These are phyloP conservation scores for Pangasianodon gigas DNA, from an alignment of 2,113 vertebrate species.

Conservation along the genomic window DNA sequence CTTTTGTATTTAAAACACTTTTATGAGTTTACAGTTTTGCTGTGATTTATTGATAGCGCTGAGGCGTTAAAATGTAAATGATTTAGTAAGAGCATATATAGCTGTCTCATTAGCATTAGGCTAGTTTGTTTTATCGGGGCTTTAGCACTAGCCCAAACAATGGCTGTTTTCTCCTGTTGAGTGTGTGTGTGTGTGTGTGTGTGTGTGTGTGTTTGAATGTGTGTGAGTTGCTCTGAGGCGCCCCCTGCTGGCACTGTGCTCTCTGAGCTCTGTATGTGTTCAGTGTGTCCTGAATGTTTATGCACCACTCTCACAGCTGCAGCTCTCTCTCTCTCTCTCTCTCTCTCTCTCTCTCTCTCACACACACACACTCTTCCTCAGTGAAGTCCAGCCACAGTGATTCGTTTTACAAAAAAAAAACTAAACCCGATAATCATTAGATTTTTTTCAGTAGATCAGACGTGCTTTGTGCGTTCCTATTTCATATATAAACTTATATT, in stretches of 20 bases:
- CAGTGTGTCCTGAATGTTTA: not conserved
- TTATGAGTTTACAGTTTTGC: not conserved
- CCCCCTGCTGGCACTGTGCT: constrained; percentile 67
- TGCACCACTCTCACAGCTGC: constrained; percentile 4
- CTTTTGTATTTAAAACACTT: constrained; percentile 19
- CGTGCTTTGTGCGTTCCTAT: not conserved
- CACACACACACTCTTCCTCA: not conserved
- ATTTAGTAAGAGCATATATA: not conserved
- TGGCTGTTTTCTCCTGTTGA: constrained; percentile 14
- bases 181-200: constrained; percentile 50
- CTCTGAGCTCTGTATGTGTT: not conserved
- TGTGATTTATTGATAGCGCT: constrained; percentile 1
- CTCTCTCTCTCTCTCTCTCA: not conserved
- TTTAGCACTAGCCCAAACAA: constrained; percentile 53
- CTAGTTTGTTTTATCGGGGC: not conserved
- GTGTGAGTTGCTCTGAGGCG: constrained; percentile 65
- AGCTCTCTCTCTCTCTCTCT: constrained; percentile 15
- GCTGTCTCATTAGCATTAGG: not conserved
- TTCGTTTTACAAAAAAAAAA: not conserved
- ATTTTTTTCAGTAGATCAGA: not conserved
- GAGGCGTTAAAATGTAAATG: constrained; percentile 10
- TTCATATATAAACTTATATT: too few relatives aligned
- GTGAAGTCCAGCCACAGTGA: not conserved
- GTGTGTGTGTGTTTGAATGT: constrained; percentile 31
- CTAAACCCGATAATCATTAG: not conserved